Percentiles rank a stretch among this genome's conserved stretches.
phyloP scores from a whole-genome alignment of 1,140 invertebrate species.

The Eriosoma lanigerum region DNA sequence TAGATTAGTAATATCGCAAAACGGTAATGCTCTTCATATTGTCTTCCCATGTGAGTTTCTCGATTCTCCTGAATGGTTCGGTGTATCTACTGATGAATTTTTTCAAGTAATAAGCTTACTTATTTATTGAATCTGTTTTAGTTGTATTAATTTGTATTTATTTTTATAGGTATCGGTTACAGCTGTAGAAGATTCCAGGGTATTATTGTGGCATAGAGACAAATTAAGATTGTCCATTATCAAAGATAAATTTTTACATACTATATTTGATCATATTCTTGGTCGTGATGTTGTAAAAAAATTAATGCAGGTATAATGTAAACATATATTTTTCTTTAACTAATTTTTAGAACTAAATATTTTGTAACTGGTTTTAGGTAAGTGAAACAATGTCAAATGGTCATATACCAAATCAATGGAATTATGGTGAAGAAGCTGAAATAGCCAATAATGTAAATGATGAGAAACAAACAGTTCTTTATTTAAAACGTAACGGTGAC shows the following conservation, averaged over 20 bases:
- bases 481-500: conserved; percentile 50
- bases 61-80: conserved; percentile 91
- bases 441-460: conserved; percentile 32
- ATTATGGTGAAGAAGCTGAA: conserved; percentile 26
- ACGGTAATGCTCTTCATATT: conserved; percentile 81
- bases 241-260: conserved; percentile 78
- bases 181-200: conserved; percentile 81
- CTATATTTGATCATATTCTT: conserved; percentile 83
- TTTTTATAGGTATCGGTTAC: conserved; percentile 74
- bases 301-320: conserved; percentile 73
- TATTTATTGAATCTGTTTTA: neutral
- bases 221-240: conserved; percentile 83
- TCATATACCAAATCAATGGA: conserved; percentile 34
- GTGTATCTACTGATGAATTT: conserved; percentile 82
- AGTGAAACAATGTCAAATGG: conserved; percentile 47
- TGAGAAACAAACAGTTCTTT: conserved; percentile 46
- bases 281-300: conserved; percentile 88
- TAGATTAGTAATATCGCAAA: conserved; percentile 85
- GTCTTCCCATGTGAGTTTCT: conserved; percentile 88
- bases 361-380: neutral
- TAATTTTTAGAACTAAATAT: neutral
- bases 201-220: conserved; percentile 84
- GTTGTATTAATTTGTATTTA: neutral
- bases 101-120: conserved; percentile 70
- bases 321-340: neutral